A percentile compares a stretch with the other conserved stretches of the same genome.
Evolutionary conservation across 2,113 vertebrate genomes (phyloP).

Genomic region (Naja naja): DNA sequence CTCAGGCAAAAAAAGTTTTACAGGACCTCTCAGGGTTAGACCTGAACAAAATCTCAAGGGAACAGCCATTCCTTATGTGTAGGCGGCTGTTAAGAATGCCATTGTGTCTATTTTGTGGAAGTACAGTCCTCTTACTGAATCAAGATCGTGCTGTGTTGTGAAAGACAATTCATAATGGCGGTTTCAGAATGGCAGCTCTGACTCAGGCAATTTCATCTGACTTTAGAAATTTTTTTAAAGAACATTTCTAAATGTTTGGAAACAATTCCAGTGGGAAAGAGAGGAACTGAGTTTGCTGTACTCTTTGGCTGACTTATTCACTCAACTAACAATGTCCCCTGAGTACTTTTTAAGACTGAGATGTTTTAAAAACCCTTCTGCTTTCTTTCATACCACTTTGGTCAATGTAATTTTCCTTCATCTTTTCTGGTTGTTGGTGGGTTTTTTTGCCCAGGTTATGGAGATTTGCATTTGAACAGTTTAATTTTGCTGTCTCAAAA

Average conservation of each 20-base stretch:
- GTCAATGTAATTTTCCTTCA: neutral
- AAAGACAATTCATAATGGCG: neutral
- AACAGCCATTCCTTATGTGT: neutral
- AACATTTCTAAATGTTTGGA: constrained; percentile 24
- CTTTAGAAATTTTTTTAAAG: neutral
- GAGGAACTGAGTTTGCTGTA: neutral
- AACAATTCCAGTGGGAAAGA: constrained; percentile 22
- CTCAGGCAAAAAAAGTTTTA: neutral
- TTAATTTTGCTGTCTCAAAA: neutral
- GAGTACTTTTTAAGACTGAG: neutral
- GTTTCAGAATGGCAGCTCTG: neutral
- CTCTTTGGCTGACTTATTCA: neutral
- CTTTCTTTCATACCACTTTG: neutral
- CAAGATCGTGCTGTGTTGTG: neutral
- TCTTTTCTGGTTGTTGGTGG: neutral
- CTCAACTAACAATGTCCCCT: neutral
- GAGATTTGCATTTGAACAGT: neutral
- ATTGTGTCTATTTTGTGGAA: neutral
- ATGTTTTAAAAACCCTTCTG: neutral
- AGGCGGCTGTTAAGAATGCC: neutral
- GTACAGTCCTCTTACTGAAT: neutral
- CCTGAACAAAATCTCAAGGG: neutral
- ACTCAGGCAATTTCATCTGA: neutral
- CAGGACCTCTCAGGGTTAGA: neutral
- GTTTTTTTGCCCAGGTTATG: neutral